A percentile compares a stretch with the other conserved stretches of the same genome.
These are phyloP conservation scores for Ctenomys sociabilis DNA, from an alignment of 2,113 vertebrate species.

Conservation along the genomic window DNA sequence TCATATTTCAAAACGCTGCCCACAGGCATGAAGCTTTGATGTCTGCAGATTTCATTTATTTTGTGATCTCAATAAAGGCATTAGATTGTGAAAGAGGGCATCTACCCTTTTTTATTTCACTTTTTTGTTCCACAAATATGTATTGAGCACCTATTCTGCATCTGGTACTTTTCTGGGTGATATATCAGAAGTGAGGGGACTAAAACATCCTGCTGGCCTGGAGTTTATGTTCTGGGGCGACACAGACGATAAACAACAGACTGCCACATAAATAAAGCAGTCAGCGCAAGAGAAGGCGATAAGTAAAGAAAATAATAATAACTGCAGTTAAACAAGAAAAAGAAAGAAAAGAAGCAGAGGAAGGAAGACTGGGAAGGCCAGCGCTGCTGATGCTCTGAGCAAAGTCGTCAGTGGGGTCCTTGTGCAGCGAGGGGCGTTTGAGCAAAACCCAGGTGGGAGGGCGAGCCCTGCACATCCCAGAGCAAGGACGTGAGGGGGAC, in stretches of 20 bases:
- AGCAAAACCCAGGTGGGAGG: not conserved
- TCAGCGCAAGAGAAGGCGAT: not conserved
- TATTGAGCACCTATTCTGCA: not conserved
- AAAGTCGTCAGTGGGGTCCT: not conserved
- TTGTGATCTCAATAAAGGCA: not conserved
- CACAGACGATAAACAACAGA: not conserved
- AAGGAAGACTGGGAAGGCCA: rapidly evolving
- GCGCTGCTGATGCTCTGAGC: not conserved
- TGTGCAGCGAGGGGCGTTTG: not conserved
- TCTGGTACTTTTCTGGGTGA: not conserved
- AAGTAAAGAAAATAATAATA: not conserved
- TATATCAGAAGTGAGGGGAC: not conserved
- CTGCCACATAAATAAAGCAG: not conserved
- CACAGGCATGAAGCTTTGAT: not conserved
- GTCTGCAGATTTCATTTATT: slow-evolving; percentile 10
- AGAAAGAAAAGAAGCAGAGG: not conserved
- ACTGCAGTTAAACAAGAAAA: not conserved
- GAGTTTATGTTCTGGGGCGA: not conserved
- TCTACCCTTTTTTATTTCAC: not conserved
- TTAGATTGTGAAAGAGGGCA: not conserved
- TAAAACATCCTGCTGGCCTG: not conserved
- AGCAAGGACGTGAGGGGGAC: not conserved
- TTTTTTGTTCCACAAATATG: slow-evolving; percentile 4
- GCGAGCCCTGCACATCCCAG: not conserved
- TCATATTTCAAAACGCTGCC: not conserved